Evolutionary conservation across 2,888 invertebrate genomes (phyloP), one percentile per base, ranked within the genome.

Genomic region (Operophtera brumata): DNA sequence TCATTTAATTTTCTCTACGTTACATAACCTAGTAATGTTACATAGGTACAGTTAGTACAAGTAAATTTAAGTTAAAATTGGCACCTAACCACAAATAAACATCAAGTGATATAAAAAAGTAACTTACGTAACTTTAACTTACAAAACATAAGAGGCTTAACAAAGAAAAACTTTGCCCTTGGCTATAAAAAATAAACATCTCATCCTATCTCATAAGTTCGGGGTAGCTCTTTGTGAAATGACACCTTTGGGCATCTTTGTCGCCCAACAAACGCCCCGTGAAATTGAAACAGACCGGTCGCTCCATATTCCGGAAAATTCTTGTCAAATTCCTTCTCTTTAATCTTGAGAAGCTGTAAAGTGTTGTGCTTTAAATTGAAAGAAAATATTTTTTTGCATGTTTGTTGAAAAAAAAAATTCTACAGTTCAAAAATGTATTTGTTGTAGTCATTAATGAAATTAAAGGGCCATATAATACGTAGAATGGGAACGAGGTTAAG

Each of bases 271-370:
- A 88, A 87, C 83, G 84, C 82, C 77, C 86, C 88, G 88, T 88
- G 87, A 88, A 88, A 89, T 89, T 88, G 87, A 86, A 86, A 86
- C 83, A 79, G 81, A 82, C 83, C 77, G 78, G 78, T 75, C 76
- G 76, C 78, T 75, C 79, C 76, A 78, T 79, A 77, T 73, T 73
- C 73, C 70, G 71, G 75, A 79, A 81, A 78, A 77, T 78, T 80
- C 74, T 67, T 70, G 73, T 70, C 74, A 73, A 72, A 75, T 74
- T 68, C 72, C 66, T 73, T 70, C 69, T 75, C 75, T 75, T 71
- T 48, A 72, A 71, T 75, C 77, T 77, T 79, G 75, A 75, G 70
- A 75, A 70, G 75, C 68, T 59, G 59, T 65, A 68, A 69, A 70
- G 65, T 59, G 13, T 36, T 40, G 20, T 30, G 20, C n/a, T 47